Conservation (phyloP, 2,888 invertebrate genomes). For the Pristionchus exspectatus region DNA sequence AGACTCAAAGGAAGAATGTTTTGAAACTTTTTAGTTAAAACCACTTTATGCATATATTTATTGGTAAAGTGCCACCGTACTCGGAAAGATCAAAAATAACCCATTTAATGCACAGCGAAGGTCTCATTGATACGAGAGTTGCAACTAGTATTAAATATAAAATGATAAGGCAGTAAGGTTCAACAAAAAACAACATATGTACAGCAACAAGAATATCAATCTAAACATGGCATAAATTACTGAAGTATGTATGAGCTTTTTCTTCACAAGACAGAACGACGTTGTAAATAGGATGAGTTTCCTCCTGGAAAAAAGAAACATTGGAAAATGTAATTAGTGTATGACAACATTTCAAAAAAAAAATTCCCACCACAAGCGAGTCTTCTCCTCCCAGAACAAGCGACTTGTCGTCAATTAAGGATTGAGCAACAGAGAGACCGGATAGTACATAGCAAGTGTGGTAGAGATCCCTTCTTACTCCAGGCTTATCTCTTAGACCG, state of each 20-base stretch:
- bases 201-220: not conserved
- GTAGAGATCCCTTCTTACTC: conserved; percentile 91
- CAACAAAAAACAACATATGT: not conserved
- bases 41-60: not conserved
- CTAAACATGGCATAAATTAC: not conserved
- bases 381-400: conserved; percentile 39
- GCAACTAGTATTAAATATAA: not conserved
- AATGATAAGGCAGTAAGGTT: not conserved
- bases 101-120: not conserved
- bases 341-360: not conserved
- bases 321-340: no score
- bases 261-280: not conserved
- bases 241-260: not conserved
- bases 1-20: not conserved
- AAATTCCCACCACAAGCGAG: conserved; percentile 17
- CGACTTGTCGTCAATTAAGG: conserved; percentile 36
- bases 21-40: not conserved
- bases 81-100: not conserved
- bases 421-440: conserved; percentile 48
- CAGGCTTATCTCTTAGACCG: conserved; percentile 96
- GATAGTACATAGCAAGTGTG: conserved; percentile 94
- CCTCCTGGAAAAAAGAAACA: conserved; percentile 24
- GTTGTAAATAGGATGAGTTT: conserved; percentile 51
- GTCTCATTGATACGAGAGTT: not conserved
- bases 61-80: not conserved